phyloP scores from a whole-genome alignment of 2,113 vertebrate genomes.

The Thomomys bottae region DNA sequence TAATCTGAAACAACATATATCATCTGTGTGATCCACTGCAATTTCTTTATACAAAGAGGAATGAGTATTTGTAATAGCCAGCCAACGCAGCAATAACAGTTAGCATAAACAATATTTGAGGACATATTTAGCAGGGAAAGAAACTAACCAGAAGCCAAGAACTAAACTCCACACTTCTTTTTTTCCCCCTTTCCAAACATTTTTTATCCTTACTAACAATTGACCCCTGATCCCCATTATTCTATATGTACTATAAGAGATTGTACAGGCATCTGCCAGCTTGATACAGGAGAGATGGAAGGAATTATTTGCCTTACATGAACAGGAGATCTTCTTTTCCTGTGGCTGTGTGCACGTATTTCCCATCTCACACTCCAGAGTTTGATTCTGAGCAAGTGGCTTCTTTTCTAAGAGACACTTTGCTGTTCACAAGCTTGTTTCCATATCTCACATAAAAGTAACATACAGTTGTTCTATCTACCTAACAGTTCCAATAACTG shows the following conservation, averaged over 20 bases:
- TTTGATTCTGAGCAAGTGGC: background rate
- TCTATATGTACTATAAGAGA: background rate
- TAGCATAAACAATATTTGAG: conserved; percentile 38
- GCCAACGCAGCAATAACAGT: conserved; percentile 34
- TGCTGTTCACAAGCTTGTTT: background rate
- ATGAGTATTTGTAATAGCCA: conserved; percentile 58
- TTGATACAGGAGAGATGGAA: background rate
- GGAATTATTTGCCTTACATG: background rate
- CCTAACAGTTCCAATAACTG: conserved; percentile 25
- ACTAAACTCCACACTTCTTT: conserved; percentile 6
- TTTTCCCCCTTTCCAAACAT: background rate
- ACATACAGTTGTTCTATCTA: background rate
- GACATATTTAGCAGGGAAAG: conserved; percentile 52
- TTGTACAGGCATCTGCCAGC: background rate
- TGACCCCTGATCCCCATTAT: conserved; percentile 32
- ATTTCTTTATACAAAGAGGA: conserved; percentile 65
- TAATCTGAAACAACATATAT: conserved; percentile 50
- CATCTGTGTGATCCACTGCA: conserved; percentile 54
- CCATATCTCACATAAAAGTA: background rate
- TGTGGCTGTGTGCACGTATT: background rate
- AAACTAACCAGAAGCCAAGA: conserved; percentile 54
- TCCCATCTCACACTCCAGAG: background rate
- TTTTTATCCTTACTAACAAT: background rate
- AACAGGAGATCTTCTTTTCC: background rate
- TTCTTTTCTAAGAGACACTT: background rate